These are phyloP conservation scores for Cochlearius cochlearius DNA, from an alignment of 2,113 vertebrate genomes.

Conservation along the genomic window DNA sequence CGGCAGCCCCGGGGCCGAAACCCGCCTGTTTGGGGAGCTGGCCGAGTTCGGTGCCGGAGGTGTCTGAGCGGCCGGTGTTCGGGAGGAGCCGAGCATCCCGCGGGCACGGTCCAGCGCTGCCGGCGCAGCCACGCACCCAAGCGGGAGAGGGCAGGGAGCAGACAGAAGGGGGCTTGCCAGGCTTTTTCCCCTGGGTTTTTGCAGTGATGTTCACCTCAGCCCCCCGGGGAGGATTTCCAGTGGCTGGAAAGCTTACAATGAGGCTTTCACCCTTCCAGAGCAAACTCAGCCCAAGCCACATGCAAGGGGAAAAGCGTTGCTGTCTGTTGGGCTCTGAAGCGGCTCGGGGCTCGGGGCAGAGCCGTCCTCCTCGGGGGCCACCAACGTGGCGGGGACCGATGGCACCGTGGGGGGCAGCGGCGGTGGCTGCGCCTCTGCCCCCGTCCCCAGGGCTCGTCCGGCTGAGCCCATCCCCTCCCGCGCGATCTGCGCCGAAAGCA, in stretches of 20 bases:
- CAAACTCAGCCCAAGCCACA: background rate
- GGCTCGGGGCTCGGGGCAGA: rapidly evolving
- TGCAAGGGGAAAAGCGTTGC: background rate
- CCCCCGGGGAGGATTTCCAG: background rate
- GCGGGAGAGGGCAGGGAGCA: background rate
- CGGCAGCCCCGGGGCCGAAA: background rate
- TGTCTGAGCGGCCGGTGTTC: background rate
- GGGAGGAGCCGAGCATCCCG: background rate
- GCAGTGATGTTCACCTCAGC: background rate
- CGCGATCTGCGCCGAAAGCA: background rate
- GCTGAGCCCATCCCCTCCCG: background rate
- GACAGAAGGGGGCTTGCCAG: background rate
- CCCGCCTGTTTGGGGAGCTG: background rate
- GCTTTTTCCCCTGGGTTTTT: background rate
- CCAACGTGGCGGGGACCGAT: background rate
- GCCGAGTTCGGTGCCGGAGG: background rate
- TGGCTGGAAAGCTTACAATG: background rate
- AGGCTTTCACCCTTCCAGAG: background rate
- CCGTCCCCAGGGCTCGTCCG: rapidly evolving
- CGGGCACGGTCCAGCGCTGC: background rate
- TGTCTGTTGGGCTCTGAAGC: background rate
- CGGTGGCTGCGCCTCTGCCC: background rate
- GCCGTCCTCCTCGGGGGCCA: background rate
- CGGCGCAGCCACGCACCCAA: rapidly evolving
- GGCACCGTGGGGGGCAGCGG: background rate